Evolutionary conservation across 2,888 invertebrate genomes (phyloP).

Genomic region (Drosophila austrosaltans): DNA sequence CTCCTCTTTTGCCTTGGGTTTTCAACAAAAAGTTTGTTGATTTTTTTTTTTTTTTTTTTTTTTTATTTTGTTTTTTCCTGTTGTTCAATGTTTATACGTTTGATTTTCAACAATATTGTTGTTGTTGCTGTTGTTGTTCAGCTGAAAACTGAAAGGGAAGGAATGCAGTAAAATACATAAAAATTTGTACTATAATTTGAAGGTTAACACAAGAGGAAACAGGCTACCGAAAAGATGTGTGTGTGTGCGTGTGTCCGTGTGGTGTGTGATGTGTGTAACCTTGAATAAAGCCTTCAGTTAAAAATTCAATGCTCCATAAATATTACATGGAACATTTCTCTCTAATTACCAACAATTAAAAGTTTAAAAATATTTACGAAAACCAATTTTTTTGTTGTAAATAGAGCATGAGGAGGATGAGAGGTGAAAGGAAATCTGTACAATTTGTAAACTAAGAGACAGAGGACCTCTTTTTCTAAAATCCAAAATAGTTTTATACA

Average conservation of each 20-base stretch:
- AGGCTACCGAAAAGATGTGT: background rate
- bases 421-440: too few species aligned
- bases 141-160: background rate
- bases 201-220: background rate
- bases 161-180: background rate
- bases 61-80: background rate
- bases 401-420: too few species aligned
- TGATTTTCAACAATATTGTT: background rate
- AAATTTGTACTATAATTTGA: conserved; percentile 4
- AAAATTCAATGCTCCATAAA: background rate
- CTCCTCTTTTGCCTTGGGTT: background rate
- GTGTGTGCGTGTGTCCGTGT: background rate
- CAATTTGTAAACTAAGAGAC: too few species aligned
- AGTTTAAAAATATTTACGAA: background rate
- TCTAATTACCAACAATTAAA: background rate
- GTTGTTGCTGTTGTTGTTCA: too few species aligned
- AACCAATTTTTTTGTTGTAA: background rate
- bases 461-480: too few species aligned
- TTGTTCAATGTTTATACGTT: conserved; percentile 1
- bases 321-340: background rate
- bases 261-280: background rate
- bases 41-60: background rate
- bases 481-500: too few species aligned
- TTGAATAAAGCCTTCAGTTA: background rate
- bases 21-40: background rate